Evolutionary conservation across 2,113 vertebrate genomes (phyloP).

Genomic region (Colaptes auratus): DNA sequence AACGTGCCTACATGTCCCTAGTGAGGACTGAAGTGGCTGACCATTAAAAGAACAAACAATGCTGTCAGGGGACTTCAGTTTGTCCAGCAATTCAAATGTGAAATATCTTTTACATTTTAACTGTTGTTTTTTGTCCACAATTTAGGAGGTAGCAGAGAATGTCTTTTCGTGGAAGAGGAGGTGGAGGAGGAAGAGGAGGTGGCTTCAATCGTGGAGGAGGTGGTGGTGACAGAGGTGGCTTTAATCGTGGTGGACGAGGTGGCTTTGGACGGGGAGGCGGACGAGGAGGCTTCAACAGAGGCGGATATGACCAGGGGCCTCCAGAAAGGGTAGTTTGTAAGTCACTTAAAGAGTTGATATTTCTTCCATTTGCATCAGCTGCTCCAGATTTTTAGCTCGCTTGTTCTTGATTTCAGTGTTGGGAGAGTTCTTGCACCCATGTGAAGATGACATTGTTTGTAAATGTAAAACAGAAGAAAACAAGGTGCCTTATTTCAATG

Average conservation of each 20-base stretch:
- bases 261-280: constrained; percentile 77
- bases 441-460: constrained; percentile 96
- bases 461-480: constrained; percentile 94
- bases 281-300: constrained; percentile 86
- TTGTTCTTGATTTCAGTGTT: constrained; percentile 76
- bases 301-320: constrained; percentile 92
- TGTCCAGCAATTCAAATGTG: not conserved
- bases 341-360: not conserved
- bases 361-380: not conserved
- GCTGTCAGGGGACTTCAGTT: not conserved
- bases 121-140: accelerated
- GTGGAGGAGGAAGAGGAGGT: constrained; percentile 75
- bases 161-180: constrained; percentile 88
- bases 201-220: constrained; percentile 73
- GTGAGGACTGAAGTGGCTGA: no score
- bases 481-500: constrained; percentile 98
- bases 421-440: constrained; percentile 95
- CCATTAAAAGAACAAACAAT: no score
- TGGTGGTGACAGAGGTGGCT: constrained; percentile 70
- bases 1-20: no score
- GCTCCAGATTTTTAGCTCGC: not conserved
- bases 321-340: constrained; percentile 94
- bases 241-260: constrained; percentile 62
- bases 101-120: not conserved
- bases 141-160: constrained; percentile 66